Conservation (phyloP, 2,797 vertebrate species). For the Sebastes minor region DNA sequence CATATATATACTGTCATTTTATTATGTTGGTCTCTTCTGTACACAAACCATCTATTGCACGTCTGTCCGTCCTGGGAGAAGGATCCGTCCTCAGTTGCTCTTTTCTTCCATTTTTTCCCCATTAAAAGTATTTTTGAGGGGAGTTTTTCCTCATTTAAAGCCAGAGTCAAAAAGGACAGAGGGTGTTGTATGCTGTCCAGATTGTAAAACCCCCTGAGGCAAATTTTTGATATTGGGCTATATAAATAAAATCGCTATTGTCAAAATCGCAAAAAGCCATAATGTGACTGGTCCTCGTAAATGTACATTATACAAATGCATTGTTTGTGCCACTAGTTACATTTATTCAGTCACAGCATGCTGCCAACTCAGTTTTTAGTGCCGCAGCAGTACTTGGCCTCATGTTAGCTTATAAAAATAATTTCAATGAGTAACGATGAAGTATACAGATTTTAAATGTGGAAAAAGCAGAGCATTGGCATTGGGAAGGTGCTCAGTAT, state of each 20-base stretch:
- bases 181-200: background rate
- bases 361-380: conserved; percentile 8
- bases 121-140: background rate
- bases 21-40: background rate
- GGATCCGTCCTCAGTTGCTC: background rate
- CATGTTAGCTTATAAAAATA: background rate
- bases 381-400: conserved; percentile 13
- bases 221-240: background rate
- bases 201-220: background rate
- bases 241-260: background rate
- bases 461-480: background rate
- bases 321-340: conserved; percentile 5
- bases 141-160: background rate
- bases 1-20: background rate
- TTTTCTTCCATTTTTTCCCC: background rate
- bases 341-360: background rate
- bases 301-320: conserved; percentile 15
- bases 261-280: background rate
- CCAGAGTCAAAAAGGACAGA: background rate
- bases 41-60: background rate
- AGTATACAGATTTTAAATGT: background rate
- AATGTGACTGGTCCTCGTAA: conserved; percentile 22
- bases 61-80: background rate
- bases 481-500: background rate
- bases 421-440: background rate